Conservation (phyloP, 2,888 invertebrate genomes). For the Odiellus spinosus region DNA sequence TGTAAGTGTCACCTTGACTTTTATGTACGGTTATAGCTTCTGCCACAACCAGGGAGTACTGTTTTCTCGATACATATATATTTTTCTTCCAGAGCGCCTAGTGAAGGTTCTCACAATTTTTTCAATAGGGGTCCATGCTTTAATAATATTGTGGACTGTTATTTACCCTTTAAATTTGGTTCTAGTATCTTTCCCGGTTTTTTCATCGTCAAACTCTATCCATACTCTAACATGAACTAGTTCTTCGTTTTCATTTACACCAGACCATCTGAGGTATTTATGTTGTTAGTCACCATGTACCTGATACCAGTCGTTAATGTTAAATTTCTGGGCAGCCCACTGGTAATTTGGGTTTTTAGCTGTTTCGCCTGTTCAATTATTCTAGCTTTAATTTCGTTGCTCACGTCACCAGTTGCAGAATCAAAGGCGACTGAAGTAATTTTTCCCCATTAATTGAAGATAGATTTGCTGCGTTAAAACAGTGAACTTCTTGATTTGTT, state of each 20-base stretch:
- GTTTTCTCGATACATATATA: not conserved
- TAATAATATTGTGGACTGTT: not conserved
- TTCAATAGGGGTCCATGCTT: not conserved
- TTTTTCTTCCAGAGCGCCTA: not conserved
- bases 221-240: too few relatives aligned
- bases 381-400: too few relatives aligned
- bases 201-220: not conserved
- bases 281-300: conserved; percentile 13
- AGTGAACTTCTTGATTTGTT: conserved; percentile 3
- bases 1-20: not conserved
- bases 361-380: too few relatives aligned
- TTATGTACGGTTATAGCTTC: not conserved
- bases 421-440: too few relatives aligned
- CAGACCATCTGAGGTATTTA: not conserved
- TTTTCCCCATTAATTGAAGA: too few relatives aligned
- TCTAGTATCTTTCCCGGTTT: not conserved
- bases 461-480: not conserved
- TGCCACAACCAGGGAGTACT: not conserved
- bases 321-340: not conserved
- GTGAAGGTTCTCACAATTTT: not conserved
- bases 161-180: not conserved
- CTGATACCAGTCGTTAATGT: conserved; percentile 5
- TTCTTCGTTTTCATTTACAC: not conserved
- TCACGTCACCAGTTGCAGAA: too few relatives aligned
- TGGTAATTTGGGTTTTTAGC: not conserved